phyloP scores from a whole-genome alignment of 2,797 vertebrate species.

The Thaleichthys pacificus region DNA sequence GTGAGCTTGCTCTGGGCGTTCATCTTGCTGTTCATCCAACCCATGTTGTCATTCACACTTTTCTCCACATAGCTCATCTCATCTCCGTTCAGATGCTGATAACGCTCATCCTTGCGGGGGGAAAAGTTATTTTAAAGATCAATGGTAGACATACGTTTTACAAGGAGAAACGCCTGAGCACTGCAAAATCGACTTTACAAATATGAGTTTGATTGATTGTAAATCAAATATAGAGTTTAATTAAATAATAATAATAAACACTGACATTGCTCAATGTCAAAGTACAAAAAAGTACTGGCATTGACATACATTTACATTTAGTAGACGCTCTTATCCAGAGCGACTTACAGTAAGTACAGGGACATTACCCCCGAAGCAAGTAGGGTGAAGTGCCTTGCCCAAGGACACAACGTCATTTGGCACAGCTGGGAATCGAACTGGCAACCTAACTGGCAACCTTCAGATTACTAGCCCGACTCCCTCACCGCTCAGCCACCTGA shows the following conservation, averaged over 20 bases:
- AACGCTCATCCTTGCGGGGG: constrained; percentile 83
- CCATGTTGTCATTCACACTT: constrained; percentile 83
- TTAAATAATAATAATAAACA: background rate
- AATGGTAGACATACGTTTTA: background rate
- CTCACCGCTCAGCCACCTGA: too few species aligned
- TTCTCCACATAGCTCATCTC: constrained; percentile 88
- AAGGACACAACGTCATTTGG: too few species aligned
- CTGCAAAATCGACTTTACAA: background rate
- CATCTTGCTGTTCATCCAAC: constrained; percentile 91
- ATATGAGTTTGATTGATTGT: background rate
- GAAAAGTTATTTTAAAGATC: background rate
- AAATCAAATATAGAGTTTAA: background rate
- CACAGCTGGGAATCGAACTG: too few species aligned
- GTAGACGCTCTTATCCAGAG: too few species aligned
- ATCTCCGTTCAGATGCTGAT: constrained; percentile 80
- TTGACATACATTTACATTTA: too few species aligned
- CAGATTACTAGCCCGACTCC: too few species aligned
- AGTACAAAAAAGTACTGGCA: too few species aligned
- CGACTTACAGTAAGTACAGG: too few species aligned
- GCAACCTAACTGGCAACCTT: too few species aligned
- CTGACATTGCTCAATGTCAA: too few species aligned
- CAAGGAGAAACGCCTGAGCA: background rate
- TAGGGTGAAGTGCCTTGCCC: too few species aligned
- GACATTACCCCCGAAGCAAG: too few species aligned
- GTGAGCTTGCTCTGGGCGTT: constrained; percentile 87